Evolutionary conservation across 1,140 invertebrate genomes (phyloP), one percentile per base, ranked within the genome.

Genomic region (Coelopa frigida): DNA sequence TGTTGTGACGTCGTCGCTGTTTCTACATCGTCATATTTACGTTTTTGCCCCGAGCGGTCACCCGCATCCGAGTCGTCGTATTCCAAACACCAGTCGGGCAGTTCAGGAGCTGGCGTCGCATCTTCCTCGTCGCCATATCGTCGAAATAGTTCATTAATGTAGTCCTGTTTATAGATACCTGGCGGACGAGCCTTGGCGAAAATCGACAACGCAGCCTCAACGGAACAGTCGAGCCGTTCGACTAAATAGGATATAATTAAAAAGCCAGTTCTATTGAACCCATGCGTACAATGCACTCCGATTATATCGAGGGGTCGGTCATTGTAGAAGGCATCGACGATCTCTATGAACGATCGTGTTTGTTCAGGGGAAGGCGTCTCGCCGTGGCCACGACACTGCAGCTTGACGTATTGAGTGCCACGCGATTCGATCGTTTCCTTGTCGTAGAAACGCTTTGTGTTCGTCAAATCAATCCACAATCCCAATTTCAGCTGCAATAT

Each of bases 281-380:
- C 97, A 76, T 99, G 96, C 1, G 96, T 99, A 64, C 96, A 99
- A 69, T 99, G 97, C 23, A 99, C 86, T 36, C 83, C 91, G 51
- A 95, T 85, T 14, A 83, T 72, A 56, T 91, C 79, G 47, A 88
- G 66, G 4, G 90, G 89, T 69, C 85, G 72, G 55, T 89, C 75
- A n/a, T 73, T 70, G 21, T 93, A 82, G 56, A 92, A 95, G 38
- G 79, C 79, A 26, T 77, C 75, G 48, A 90, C 90, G 29, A 91
- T 59, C 49, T 81, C 66, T 32, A 93, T 80, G 68, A 97, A 97
- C 21, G 73, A 71, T 57, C 74, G 74, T 1, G 83, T 86, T 68
- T 94, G 89, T 21, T 94, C 86, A 27, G 52, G 49, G 1, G 80
- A 81, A 1, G 88, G 86, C 15, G 85, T 82, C 70, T 88, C 84